Evolutionary conservation across 2,888 invertebrate species (phyloP).

Genomic region (Carpatolechia fugitivella): DNA sequence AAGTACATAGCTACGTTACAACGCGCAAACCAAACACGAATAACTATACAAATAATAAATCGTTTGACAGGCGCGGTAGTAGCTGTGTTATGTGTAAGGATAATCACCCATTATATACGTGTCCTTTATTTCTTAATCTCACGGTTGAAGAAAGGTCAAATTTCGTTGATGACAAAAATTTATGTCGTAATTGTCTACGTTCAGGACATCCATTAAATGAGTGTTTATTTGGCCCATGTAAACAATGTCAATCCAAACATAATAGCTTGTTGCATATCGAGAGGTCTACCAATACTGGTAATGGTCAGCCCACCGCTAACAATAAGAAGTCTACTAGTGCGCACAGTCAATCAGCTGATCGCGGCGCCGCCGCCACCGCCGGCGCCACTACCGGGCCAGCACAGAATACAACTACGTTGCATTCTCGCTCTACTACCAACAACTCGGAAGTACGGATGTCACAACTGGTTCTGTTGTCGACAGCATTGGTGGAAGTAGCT

Average conservation of each 20-base stretch:
- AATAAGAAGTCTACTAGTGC: neutral
- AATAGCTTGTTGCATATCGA: constrained; percentile 1
- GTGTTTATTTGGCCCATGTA: constrained; percentile 12
- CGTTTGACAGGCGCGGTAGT: neutral
- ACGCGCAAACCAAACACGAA: neutral
- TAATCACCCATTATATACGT: constrained; percentile 4
- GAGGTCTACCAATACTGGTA: neutral
- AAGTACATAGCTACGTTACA: neutral
- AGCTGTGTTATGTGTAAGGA: neutral
- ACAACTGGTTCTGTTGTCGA: constrained; percentile 16
- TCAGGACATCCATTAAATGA: neutral
- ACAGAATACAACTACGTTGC: too few relatives aligned
- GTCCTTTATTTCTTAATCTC: constrained; percentile 3
- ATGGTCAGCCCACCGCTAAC: neutral
- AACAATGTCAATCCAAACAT: constrained; percentile 6
- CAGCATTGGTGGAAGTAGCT: constrained; percentile 9
- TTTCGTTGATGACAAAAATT: neutral
- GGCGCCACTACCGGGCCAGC: neutral
- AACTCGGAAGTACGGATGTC: neutral
- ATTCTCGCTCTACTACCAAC: too few relatives aligned
- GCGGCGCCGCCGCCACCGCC: neutral
- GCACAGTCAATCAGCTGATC: too few relatives aligned
- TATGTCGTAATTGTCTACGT: constrained; percentile 10
- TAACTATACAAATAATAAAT: neutral
- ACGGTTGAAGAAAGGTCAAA: neutral